Conservation (phyloP, 2,888 invertebrate genomes). For the Parochlus steinenii region DNA sequence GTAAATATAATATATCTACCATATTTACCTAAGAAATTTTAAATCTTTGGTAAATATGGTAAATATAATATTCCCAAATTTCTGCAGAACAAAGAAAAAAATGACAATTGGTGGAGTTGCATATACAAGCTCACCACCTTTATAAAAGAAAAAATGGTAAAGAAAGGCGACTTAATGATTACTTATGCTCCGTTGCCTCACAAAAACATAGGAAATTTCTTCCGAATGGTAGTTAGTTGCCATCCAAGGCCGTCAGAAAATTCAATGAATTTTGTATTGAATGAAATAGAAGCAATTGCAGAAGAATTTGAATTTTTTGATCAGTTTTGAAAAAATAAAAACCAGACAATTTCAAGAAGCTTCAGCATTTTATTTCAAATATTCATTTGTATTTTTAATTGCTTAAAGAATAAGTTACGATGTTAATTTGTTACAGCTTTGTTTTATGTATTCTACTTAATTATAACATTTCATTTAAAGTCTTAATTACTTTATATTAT, state of each 20-base stretch:
- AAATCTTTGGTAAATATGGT: no score
- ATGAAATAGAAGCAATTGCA: constrained; percentile 46
- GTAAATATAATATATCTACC: no score
- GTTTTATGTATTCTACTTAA: no score
- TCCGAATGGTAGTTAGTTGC: constrained; percentile 57
- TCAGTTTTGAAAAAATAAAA: constrained; percentile 9
- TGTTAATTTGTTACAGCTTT: no score
- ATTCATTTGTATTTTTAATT: no score
- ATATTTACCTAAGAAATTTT: no score
- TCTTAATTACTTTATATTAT: no score
- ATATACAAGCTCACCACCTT: constrained; percentile 7
- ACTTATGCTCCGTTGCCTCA: constrained; percentile 52
- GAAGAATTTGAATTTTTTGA: constrained; percentile 20
- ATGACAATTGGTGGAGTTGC: constrained; percentile 2
- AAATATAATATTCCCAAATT: no score
- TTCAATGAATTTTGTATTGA: constrained; percentile 45
- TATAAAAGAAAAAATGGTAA: constrained; percentile 51
- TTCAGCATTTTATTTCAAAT: no score
- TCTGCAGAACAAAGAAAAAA: not conserved
- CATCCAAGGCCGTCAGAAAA: constrained; percentile 41
- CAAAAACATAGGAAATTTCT: constrained; percentile 51
- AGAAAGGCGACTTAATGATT: constrained; percentile 52
- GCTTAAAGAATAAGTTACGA: no score
- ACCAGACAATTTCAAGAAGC: no score
- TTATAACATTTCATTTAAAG: no score